A percentile compares a stretch with the other conserved stretches of the same genome.
These are phyloP conservation scores for Apostichopus japonicus DNA, from an alignment of 35 echinoderm and acorn worm genomes.

Conservation along the genomic window DNA sequence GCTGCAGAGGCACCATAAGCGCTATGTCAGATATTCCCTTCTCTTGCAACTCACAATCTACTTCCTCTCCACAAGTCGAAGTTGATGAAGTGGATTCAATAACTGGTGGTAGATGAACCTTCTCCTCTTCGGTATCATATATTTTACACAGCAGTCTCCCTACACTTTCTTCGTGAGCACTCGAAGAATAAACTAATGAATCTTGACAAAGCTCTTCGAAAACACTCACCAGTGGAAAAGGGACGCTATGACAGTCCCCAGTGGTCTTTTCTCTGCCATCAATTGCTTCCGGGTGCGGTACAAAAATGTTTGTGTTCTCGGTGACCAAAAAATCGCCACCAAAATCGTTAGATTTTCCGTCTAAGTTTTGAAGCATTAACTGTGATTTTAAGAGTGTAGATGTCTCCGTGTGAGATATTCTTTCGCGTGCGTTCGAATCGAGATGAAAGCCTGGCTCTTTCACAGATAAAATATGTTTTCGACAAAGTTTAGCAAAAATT, in stretches of 20 bases:
- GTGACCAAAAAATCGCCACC: neutral
- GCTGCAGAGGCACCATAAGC: slow-evolving; percentile 10
- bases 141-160: slow-evolving; percentile 26
- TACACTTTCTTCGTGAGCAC: slow-evolving; percentile 30
- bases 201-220: neutral
- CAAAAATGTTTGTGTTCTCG: neutral
- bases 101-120: slow-evolving; percentile 16
- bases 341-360: neutral
- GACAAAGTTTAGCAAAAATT: slow-evolving; percentile 15
- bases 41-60: neutral
- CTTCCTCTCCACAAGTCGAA: neutral
- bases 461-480: slow-evolving; percentile 11
- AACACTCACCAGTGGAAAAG: neutral
- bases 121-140: slow-evolving; percentile 34
- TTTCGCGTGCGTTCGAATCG: neutral
- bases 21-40: slow-evolving; percentile 17
- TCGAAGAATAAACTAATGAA: slow-evolving; percentile 10
- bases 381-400: neutral
- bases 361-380: neutral
- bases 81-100: slow-evolving; percentile 23
- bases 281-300: neutral
- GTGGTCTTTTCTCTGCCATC: neutral
- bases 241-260: neutral
- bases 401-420: neutral
- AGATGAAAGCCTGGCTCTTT: slow-evolving; percentile 44